These are phyloP conservation scores for Athene noctua DNA, from an alignment of 2,113 vertebrate genomes.

Conservation along the genomic window DNA sequence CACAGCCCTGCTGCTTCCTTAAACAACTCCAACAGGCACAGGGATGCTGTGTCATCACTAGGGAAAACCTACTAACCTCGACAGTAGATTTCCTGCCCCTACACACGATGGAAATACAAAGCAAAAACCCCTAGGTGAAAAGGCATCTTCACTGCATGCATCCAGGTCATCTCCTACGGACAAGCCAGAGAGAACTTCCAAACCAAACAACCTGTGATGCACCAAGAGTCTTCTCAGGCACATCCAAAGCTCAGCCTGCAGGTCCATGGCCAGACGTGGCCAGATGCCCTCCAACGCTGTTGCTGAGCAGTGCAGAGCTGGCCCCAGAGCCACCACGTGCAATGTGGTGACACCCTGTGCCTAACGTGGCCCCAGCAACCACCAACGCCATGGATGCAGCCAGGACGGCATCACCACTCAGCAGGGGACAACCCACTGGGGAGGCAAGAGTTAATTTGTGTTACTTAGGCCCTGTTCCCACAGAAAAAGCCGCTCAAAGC, in stretches of 20 bases:
- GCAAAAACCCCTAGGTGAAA: background rate
- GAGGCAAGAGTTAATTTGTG: background rate
- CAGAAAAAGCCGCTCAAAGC: background rate
- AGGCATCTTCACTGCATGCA: background rate
- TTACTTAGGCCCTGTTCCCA: background rate
- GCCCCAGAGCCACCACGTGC: accelerated
- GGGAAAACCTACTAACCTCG: background rate
- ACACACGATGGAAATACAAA: accelerated
- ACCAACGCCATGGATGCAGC: accelerated
- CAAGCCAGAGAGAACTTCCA: background rate
- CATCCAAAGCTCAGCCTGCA: background rate
- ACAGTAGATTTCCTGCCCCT: background rate
- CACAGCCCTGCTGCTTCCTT: background rate
- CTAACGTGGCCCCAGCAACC: background rate
- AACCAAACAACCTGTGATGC: background rate
- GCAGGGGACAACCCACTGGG: background rate
- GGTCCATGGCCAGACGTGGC: accelerated
- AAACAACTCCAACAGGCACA: background rate
- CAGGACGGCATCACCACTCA: background rate
- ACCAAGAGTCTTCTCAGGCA: background rate
- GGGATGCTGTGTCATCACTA: background rate
- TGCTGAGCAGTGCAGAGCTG: background rate
- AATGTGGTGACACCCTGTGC: background rate
- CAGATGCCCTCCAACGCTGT: no score
- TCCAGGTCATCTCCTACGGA: background rate